phyloP scores from a whole-genome alignment of 2,888 invertebrate genomes.

The Laothoe populi region DNA sequence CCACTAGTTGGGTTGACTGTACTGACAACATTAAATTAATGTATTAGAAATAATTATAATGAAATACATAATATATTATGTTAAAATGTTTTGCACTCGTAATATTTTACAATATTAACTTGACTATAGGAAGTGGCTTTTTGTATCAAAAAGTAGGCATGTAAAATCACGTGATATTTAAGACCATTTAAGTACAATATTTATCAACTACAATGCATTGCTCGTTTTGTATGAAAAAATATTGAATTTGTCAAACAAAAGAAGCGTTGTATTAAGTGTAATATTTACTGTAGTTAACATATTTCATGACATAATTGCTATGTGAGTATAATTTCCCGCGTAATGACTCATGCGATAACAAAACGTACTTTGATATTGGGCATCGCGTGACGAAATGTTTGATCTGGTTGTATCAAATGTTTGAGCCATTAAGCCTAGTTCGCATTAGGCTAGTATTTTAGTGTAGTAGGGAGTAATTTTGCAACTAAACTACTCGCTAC shows the following conservation, averaged over 20 bases:
- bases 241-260: background rate
- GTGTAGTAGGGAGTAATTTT: too few relatives aligned
- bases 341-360: constrained; percentile 31
- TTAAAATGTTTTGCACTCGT: too few relatives aligned
- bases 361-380: constrained; percentile 20
- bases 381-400: constrained; percentile 1
- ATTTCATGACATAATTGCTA: background rate
- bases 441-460: too few relatives aligned
- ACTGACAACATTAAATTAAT: too few relatives aligned
- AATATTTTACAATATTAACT: too few relatives aligned
- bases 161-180: constrained; percentile 6
- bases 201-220: background rate
- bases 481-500: too few relatives aligned
- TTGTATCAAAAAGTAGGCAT: background rate
- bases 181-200: background rate
- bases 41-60: too few relatives aligned
- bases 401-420: background rate
- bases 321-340: constrained; percentile 31
- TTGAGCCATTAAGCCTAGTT: background rate
- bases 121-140: background rate
- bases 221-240: background rate
- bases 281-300: background rate
- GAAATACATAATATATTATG: too few relatives aligned
- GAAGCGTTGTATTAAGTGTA: background rate
- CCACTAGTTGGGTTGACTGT: too few relatives aligned